Percentiles rank a stretch among this genome's conserved stretches.
phyloP scores from a whole-genome alignment of 2,888 invertebrate genomes.

The Agrotis clavis region DNA sequence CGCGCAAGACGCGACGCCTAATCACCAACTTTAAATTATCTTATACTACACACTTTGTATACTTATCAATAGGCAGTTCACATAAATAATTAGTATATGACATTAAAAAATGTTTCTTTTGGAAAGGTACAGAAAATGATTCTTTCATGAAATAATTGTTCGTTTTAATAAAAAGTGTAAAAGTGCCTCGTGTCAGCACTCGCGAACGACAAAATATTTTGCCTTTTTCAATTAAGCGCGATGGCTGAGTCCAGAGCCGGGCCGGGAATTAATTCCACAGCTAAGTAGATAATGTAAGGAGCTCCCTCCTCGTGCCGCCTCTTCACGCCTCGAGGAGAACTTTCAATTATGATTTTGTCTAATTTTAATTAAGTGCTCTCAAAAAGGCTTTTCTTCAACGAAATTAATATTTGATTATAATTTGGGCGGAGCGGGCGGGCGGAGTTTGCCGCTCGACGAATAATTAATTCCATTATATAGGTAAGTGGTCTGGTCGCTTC shows the following conservation, averaged over 20 bases:
- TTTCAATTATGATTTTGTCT: slow-evolving; percentile 91
- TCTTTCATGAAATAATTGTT: slow-evolving; percentile 31
- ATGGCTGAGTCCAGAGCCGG: slow-evolving; percentile 78
- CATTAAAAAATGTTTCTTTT: slow-evolving; percentile 10
- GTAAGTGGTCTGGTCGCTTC: slow-evolving; percentile 83
- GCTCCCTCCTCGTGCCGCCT: slow-evolving; percentile 83
- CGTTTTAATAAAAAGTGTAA: slow-evolving; percentile 59
- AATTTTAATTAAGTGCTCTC: slow-evolving; percentile 91
- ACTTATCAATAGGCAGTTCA: slow-evolving; percentile 55
- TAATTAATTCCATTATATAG: slow-evolving; percentile 90
- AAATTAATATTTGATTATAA: slow-evolving; percentile 92
- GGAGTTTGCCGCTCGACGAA: slow-evolving; percentile 90
- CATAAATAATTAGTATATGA: slow-evolving; percentile 53
- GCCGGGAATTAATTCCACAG: slow-evolving; percentile 87
- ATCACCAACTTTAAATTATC: slow-evolving; percentile 89
- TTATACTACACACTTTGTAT: slow-evolving; percentile 74
- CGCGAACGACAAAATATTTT: slow-evolving; percentile 80
- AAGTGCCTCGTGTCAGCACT: slow-evolving; percentile 61
- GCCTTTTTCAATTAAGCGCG: slow-evolving; percentile 84
- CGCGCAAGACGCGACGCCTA: slow-evolving; percentile 74
- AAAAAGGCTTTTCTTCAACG: slow-evolving; percentile 90
- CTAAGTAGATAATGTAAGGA: slow-evolving; percentile 90
- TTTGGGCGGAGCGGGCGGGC: slow-evolving; percentile 90
- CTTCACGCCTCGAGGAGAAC: slow-evolving; percentile 91
- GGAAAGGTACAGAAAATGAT: slow-evolving; percentile 6